A percentile compares a stretch with the other conserved stretches of the same genome.
phyloP scores from a whole-genome alignment of 23 tunicate genomes.

The Styela clava region DNA sequence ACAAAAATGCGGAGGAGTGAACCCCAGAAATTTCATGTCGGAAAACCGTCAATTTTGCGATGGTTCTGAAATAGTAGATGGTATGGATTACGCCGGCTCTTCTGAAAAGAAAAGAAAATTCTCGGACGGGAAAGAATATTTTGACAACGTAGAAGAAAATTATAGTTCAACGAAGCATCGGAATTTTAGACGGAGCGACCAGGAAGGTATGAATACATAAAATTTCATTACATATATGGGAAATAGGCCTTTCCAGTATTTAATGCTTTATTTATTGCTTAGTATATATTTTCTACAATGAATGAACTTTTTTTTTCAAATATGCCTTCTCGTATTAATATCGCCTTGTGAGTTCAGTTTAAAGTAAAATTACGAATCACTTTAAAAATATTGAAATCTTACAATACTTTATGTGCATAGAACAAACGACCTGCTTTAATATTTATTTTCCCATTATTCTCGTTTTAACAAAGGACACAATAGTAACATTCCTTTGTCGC shows the following conservation, averaged over 20 bases:
- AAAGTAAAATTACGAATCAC: too few relatives aligned
- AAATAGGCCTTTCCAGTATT: too few relatives aligned
- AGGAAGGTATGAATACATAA: too few relatives aligned
- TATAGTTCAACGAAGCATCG: background rate
- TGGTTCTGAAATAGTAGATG: background rate
- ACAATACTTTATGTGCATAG: background rate
- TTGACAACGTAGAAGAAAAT: background rate
- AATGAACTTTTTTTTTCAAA: too few relatives aligned
- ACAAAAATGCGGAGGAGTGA: background rate
- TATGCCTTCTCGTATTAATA: too few relatives aligned
- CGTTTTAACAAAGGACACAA: background rate
- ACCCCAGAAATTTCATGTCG: background rate
- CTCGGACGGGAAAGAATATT: background rate
- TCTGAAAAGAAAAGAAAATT: background rate
- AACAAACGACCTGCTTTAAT: background rate
- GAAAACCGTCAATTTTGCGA: background rate
- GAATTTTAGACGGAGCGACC: too few relatives aligned
- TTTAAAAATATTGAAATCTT: too few relatives aligned
- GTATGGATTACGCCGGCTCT: background rate
- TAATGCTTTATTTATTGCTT: too few relatives aligned
- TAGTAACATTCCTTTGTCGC: background rate
- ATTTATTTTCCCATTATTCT: background rate
- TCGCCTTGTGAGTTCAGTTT: too few relatives aligned
- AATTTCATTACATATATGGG: too few relatives aligned
- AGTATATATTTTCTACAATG: too few relatives aligned